Evolutionary conservation across 2,888 invertebrate species (phyloP).

Genomic region (Drosophila anomalipes): DNA sequence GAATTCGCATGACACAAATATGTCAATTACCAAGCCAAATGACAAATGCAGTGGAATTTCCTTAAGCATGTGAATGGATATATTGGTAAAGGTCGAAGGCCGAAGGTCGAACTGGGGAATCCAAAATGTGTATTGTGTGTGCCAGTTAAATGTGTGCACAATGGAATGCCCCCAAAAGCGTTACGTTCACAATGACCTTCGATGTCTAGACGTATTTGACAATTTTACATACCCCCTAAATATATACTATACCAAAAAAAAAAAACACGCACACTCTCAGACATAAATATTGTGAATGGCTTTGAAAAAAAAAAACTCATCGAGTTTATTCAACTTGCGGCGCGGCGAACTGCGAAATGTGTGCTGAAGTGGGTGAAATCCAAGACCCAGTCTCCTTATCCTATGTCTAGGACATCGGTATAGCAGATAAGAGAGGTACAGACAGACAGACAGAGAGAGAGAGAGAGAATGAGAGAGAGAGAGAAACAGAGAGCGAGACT

Average conservation of each 20-base stretch:
- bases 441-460: not conserved
- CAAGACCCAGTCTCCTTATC: slow-evolving; percentile 19
- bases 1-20: slow-evolving; percentile 43
- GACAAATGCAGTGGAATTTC: slow-evolving; percentile 30
- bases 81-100: slow-evolving; percentile 5
- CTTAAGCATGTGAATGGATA: slow-evolving; percentile 16
- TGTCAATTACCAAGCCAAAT: slow-evolving; percentile 64
- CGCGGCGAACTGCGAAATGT: slow-evolving; percentile 24
- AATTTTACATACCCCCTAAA: slow-evolving; percentile 59
- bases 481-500: not conserved
- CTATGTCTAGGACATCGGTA: slow-evolving; percentile 45
- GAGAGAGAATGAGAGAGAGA: not conserved
- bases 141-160: slow-evolving; percentile 24
- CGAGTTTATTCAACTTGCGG: slow-evolving; percentile 71
- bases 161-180: slow-evolving; percentile 47
- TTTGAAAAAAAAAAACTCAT: slow-evolving; percentile 35
- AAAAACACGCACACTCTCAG: slow-evolving; percentile 36
- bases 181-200: slow-evolving; percentile 71
- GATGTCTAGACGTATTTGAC: slow-evolving; percentile 78
- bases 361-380: slow-evolving; percentile 12
- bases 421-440: not conserved
- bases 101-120: not conserved
- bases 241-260: slow-evolving; percentile 40
- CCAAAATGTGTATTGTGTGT: slow-evolving; percentile 8
- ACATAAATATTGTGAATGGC: slow-evolving; percentile 42